Conservation (phyloP, 2,113 vertebrate genomes). For the Bostrychus sinensis region DNA sequence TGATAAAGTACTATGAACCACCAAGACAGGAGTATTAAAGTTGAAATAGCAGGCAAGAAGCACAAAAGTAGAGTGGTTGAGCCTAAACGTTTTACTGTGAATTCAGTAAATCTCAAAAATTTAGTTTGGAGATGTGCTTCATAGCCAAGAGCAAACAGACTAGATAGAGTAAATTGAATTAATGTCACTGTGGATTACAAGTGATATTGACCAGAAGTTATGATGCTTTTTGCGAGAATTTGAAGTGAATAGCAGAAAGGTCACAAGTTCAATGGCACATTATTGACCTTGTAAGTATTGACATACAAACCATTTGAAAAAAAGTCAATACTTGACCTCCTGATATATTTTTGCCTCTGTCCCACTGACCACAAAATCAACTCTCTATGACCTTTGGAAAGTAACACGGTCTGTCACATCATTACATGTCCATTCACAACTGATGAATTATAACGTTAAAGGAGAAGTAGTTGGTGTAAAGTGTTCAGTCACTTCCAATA, state of each 20-base stretch:
- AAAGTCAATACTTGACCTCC: conserved; percentile 1
- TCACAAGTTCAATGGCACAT: conserved; percentile 1
- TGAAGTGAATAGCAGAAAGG: conserved; percentile 2
- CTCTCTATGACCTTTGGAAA: not conserved
- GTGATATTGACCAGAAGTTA: conserved; percentile 2
- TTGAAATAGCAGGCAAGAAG: no score
- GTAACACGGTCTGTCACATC: not conserved
- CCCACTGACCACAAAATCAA: conserved; percentile 12
- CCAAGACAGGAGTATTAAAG: no score
- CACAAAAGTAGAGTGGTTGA: no score
- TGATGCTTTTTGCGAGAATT: conserved; percentile 7
- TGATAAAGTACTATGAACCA: conserved; percentile 49
- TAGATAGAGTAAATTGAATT: conserved; percentile 3
- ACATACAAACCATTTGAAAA: conserved; percentile 17
- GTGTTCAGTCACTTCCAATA: no score
- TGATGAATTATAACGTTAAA: not conserved
- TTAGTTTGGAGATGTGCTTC: conserved; percentile 7
- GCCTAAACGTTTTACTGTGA: not conserved
- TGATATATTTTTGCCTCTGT: not conserved
- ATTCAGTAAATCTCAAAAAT: not conserved
- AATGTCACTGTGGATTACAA: conserved; percentile 17
- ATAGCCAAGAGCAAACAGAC: not conserved
- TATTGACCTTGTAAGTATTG: conserved; percentile 21
- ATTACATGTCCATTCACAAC: not conserved
- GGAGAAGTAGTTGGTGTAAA: no score